Evolutionary conservation across 2,888 invertebrate species (phyloP), one percentile per base, ranked within the genome.

Genomic region (Macaria liturata): DNA sequence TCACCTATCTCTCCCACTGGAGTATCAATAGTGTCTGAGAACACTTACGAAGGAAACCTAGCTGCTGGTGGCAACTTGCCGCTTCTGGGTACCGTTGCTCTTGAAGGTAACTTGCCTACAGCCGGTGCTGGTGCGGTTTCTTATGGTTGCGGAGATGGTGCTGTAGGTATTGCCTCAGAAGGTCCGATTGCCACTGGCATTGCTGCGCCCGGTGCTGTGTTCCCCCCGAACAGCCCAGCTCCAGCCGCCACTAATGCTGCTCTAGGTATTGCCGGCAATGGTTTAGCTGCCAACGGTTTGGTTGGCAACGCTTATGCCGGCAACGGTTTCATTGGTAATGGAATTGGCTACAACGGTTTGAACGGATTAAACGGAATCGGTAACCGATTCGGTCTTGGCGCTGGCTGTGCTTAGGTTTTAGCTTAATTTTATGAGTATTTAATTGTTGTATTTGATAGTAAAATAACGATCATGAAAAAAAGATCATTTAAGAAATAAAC

Each of bases 11-110:
- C 70, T 6, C 80, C 81, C 1, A 65, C 63, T 9, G 73, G 73
- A 8, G 51, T 81, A 5, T 62, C 70, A 9, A 69, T 77, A 0
- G 50, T 66, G 3, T 79, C 80, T 3, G 80, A 81, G 55, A 77
- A 76, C 58, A 68, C 39, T 7, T 75, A 72, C 44, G 68, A 70
- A 32, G 79, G 78, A 1, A 20, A 55, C 9, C 44, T 79, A 30
- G 44, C 48, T 4, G 71, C 73, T 3, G 63, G 49, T 40, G 80
- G 79, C 30, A 69, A 72, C 57, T 62, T 78, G 62, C 80, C 80
- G 20, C 76, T 75, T 69, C 54, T 79, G n/a, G 72, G 75, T 37
- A 64, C 75, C 53, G 74, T 70, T 9, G 71, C 46, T 51, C 30
- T 80, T 47, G 72, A 77, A 39, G 76, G 75, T n/a, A 55, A 60